Conservation (phyloP, 2,888 invertebrate species). For the Keiferia lycopersicella region DNA sequence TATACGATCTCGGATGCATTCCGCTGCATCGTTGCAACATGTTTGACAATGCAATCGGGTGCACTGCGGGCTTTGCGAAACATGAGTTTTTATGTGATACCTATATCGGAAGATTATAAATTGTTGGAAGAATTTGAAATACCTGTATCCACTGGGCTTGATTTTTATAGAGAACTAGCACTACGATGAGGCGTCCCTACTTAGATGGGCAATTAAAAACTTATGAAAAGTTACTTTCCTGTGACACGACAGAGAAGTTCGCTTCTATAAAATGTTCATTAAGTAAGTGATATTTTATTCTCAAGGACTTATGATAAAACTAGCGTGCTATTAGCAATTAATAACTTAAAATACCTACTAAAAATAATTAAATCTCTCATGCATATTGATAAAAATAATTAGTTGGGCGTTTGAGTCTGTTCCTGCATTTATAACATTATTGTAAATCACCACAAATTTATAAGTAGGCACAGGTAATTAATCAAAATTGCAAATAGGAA, state of each 20-base stretch:
- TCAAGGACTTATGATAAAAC: no score
- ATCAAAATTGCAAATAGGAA: conserved; percentile 18
- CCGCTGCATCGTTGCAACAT: conserved; percentile 28
- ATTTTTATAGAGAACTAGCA: no score
- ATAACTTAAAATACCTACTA: neutral
- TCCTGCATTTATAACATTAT: neutral
- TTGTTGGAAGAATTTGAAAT: neutral
- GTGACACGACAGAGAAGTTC: no score
- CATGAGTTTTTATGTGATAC: conserved; percentile 1
- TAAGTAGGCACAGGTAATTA: conserved; percentile 16
- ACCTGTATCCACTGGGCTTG: no score
- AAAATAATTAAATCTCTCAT: neutral
- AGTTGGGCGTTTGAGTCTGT: neutral
- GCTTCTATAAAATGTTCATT: no score
- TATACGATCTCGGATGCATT: conserved; percentile 31
- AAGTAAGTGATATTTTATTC: no score
- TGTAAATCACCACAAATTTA: conserved; percentile 6
- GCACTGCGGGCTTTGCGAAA: conserved; percentile 10
- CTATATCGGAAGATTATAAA: neutral
- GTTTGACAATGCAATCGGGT: conserved; percentile 29
- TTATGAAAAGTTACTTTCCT: no score
- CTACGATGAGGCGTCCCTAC: no score
- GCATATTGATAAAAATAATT: conserved; percentile 9
- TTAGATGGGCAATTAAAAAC: no score
- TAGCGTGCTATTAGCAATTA: no score